A percentile compares a stretch with the other conserved stretches of the same genome.
phyloP scores from a whole-genome alignment of 1,140 invertebrate species.

The Varroa destructor region DNA sequence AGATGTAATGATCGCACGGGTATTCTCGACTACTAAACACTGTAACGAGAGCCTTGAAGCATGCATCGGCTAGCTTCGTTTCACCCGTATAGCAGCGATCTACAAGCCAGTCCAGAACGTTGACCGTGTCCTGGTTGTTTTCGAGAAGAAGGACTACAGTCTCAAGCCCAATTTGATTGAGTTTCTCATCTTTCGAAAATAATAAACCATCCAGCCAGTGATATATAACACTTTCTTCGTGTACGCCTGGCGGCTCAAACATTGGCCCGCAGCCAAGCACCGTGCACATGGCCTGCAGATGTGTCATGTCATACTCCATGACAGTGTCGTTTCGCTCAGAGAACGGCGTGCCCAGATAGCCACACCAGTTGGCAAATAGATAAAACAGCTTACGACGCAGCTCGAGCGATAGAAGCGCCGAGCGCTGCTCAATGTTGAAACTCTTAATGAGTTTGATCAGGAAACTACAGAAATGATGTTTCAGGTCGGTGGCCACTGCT shows the following conservation, averaged over 20 bases:
- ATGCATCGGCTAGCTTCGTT: conserved; percentile 77
- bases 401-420: conserved; percentile 69
- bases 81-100: conserved; percentile 88
- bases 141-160: conserved; percentile 84
- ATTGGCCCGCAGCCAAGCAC: conserved; percentile 85
- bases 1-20: conserved; percentile 94
- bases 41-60: conserved; percentile 82
- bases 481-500: conserved; percentile 58
- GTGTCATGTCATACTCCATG: conserved; percentile 51
- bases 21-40: conserved; percentile 94
- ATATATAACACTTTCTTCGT: conserved; percentile 77
- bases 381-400: conserved; percentile 71
- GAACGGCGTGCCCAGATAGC: conserved; percentile 56
- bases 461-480: conserved; percentile 85
- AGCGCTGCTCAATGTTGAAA: conserved; percentile 74
- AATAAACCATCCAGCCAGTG: conserved; percentile 81
- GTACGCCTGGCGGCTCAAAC: conserved; percentile 67
- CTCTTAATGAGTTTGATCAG: conserved; percentile 81
- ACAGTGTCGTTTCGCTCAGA: conserved; percentile 40
- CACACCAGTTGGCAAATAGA: conserved; percentile 84
- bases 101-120: conserved; percentile 89
- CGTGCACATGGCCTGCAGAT: conserved; percentile 72
- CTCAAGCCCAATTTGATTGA: conserved; percentile 76
- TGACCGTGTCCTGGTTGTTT: conserved; percentile 84
- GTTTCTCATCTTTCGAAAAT: conserved; percentile 69